phyloP scores from a whole-genome alignment of 1,140 invertebrate genomes.

The Triops longicaudatus region DNA sequence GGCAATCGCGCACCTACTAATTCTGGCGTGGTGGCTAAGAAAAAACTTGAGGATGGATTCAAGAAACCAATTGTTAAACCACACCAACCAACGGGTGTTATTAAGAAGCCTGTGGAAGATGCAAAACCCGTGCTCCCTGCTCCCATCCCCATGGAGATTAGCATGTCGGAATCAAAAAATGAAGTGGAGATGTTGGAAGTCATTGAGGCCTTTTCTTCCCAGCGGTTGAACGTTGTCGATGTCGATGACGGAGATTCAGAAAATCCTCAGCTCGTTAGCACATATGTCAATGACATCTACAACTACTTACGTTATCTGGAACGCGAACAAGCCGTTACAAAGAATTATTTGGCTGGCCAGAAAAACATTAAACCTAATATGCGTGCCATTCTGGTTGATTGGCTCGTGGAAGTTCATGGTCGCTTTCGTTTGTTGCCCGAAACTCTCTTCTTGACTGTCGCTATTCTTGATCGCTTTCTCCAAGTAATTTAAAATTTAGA shows the following conservation, averaged over 20 bases:
- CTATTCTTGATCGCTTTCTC: conserved; percentile 83
- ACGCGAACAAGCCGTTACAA: conserved; percentile 49
- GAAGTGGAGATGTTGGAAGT: not conserved
- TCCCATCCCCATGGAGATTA: not conserved
- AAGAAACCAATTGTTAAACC: not conserved
- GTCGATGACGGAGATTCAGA: conserved; percentile 65
- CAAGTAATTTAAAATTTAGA: conserved; percentile 49
- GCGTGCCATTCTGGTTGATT: conserved; percentile 81
- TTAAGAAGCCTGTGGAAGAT: not conserved
- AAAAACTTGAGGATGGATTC: not conserved
- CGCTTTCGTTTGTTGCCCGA: conserved; percentile 82
- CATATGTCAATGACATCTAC: conserved; percentile 80
- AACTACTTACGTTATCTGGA: conserved; percentile 64
- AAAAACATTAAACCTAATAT: conserved; percentile 68
- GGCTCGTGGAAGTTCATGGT: conserved; percentile 85
- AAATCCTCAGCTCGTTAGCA: conserved; percentile 66
- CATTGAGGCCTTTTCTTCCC: conserved; percentile 21
- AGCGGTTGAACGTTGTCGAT: conserved; percentile 40
- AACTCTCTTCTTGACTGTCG: conserved; percentile 80
- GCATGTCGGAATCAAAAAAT: not conserved
- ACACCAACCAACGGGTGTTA: not conserved
- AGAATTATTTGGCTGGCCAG: conserved; percentile 51
- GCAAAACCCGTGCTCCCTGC: not conserved
- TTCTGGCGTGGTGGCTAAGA: not conserved
- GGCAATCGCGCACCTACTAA: not conserved